phyloP scores from a whole-genome alignment of 2,888 invertebrate genomes.

The Venusia cambrica region DNA sequence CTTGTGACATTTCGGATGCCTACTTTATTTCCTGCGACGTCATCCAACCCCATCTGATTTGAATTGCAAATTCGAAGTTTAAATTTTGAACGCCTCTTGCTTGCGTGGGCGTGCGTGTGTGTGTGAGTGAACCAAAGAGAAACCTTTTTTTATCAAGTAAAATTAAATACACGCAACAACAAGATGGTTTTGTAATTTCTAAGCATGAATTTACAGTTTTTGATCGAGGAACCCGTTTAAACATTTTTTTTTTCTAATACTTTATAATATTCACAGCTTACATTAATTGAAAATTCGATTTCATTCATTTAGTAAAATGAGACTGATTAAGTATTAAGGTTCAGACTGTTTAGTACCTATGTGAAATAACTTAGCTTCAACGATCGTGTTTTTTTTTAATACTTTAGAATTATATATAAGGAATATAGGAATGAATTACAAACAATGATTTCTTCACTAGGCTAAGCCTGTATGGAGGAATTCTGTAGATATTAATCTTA shows the following conservation, averaged over 20 bases:
- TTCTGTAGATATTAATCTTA: no score
- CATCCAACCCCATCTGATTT: conserved; percentile 44
- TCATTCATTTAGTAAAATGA: no score
- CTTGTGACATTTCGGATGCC: conserved; percentile 27
- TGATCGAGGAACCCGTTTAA: not conserved
- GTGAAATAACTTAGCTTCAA: no score
- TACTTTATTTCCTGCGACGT: conserved; percentile 67
- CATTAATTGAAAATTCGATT: no score
- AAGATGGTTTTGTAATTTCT: conserved; percentile 1
- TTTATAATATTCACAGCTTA: not conserved
- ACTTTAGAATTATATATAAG: no score
- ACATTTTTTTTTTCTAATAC: not conserved
- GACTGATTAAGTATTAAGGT: no score
- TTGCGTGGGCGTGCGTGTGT: conserved; percentile 24
- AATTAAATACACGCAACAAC: conserved; percentile 4
- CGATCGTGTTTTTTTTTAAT: no score
- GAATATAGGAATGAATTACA: no score
- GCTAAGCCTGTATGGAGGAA: no score
- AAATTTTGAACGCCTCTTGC: conserved; percentile 63
- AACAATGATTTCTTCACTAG: no score
- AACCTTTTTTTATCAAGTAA: conserved; percentile 11
- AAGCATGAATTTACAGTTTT: not conserved
- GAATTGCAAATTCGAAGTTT: conserved; percentile 52
- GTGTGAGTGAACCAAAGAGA: conserved; percentile 23
- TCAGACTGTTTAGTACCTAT: no score